Evolutionary conservation across 2,888 invertebrate species (phyloP).

Genomic region (Rhingia rostrata): DNA sequence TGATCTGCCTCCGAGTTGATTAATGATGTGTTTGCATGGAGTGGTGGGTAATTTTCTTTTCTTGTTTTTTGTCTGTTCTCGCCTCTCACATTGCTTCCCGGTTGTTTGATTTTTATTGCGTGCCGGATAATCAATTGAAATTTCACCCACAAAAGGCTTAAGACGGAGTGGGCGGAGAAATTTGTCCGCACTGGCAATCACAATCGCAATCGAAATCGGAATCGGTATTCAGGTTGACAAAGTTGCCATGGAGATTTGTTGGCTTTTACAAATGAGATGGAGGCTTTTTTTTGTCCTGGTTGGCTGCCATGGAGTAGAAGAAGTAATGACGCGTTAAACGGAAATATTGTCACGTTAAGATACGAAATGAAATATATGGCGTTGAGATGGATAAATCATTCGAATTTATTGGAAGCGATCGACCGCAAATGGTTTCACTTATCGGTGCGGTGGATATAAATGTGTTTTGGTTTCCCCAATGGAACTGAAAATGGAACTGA

Average conservation of each 20-base stretch:
- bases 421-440: neutral
- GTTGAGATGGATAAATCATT: constrained; percentile 23
- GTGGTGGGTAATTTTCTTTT: constrained; percentile 23
- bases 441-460: neutral
- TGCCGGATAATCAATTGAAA: constrained; percentile 31
- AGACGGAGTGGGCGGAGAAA: constrained; percentile 55
- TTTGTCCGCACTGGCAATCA: neutral
- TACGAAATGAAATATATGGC: neutral
- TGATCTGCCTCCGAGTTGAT: constrained; percentile 56
- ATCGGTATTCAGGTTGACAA: constrained; percentile 63
- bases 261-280: constrained; percentile 33
- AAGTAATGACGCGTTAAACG: constrained; percentile 41
- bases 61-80: neutral
- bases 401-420: constrained; percentile 8
- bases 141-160: constrained; percentile 49
- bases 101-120: constrained; percentile 2
- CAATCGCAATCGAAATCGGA: constrained; percentile 21
- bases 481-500: neutral
- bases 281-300: constrained; percentile 7
- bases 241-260: constrained; percentile 33
- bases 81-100: neutral
- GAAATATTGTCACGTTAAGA: neutral
- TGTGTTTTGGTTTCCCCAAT: neutral
- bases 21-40: constrained; percentile 43
- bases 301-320: neutral